phyloP scores from a whole-genome alignment of 53 echinoderm and acorn worm species.

The Apostichopus leukothele region DNA sequence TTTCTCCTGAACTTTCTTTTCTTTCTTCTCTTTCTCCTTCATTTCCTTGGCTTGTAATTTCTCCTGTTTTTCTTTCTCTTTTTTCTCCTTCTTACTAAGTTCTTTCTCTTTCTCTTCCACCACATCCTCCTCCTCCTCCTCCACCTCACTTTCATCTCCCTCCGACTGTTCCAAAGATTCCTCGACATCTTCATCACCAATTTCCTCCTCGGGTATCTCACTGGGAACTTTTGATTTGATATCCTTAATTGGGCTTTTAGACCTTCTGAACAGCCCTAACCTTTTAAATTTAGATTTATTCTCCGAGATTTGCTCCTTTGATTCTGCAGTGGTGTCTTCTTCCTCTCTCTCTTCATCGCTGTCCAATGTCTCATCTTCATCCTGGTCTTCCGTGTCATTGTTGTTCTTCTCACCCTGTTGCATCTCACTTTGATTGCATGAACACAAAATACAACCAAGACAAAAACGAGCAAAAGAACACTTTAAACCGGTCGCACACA shows the following conservation, averaged over 20 bases:
- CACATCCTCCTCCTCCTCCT: neutral
- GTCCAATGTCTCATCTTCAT: conserved; percentile 37
- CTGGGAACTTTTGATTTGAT: conserved; percentile 39
- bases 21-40: conserved; percentile 33
- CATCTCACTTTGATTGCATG: neutral
- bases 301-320: conserved; percentile 12
- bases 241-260: conserved; percentile 39
- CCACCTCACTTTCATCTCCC: neutral
- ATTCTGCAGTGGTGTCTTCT: neutral
- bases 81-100: conserved; percentile 20
- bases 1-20: neutral
- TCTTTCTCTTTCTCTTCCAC: conserved; percentile 15
- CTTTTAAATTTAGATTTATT: conserved; percentile 46
- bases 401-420: conserved; percentile 26
- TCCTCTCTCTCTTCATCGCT: conserved; percentile 23
- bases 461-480: too few relatives aligned
- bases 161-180: conserved; percentile 35
- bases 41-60: neutral
- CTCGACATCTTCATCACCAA: conserved; percentile 34
- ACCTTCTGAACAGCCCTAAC: conserved; percentile 65
- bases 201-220: conserved; percentile 13
- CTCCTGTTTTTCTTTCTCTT: conserved; percentile 33
- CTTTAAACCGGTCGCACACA: too few relatives aligned
- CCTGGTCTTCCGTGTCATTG: conserved; percentile 13
- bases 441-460: too few relatives aligned